These are phyloP conservation scores for Syritta pipiens DNA, from an alignment of 2,888 invertebrate species.

Conservation along the genomic window DNA sequence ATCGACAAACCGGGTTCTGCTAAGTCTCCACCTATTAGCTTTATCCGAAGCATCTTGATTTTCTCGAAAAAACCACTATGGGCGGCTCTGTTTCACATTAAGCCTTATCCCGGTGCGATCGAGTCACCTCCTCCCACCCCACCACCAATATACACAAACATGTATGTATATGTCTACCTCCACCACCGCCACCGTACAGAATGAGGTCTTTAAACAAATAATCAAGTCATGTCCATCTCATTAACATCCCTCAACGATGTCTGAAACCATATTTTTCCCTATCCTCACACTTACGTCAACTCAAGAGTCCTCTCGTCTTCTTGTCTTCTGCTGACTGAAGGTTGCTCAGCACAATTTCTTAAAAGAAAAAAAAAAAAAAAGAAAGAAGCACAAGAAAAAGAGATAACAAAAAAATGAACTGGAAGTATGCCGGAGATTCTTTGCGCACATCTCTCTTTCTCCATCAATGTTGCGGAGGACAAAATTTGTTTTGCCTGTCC, in stretches of 20 bases:
- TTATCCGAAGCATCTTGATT: slow-evolving; percentile 2
- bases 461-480: slow-evolving; percentile 1
- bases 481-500: slow-evolving; percentile 51
- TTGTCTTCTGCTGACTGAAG: slow-evolving; percentile 18
- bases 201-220: slow-evolving; percentile 48
- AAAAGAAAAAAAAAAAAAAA: slow-evolving; percentile 19
- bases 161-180: not conserved
- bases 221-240: slow-evolving; percentile 62
- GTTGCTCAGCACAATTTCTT: slow-evolving; percentile 31
- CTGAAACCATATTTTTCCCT: slow-evolving; percentile 51
- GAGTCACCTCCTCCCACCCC: not conserved
- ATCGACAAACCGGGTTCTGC: not conserved
- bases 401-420: not conserved
- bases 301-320: slow-evolving; percentile 11
- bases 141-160: not conserved
- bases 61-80: no score
- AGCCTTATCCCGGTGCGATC: slow-evolving; percentile 5
- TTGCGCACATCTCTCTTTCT: not conserved
- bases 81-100: not conserved
- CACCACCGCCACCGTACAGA: not conserved
- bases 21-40: not conserved
- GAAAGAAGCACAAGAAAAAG: slow-evolving; percentile 7
- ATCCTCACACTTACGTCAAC: slow-evolving; percentile 37
- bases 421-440: slow-evolving; percentile 13
- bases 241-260: slow-evolving; percentile 56